Conservation (phyloP, 2,797 vertebrate genomes). For the Tachyglossus aculeatus region DNA sequence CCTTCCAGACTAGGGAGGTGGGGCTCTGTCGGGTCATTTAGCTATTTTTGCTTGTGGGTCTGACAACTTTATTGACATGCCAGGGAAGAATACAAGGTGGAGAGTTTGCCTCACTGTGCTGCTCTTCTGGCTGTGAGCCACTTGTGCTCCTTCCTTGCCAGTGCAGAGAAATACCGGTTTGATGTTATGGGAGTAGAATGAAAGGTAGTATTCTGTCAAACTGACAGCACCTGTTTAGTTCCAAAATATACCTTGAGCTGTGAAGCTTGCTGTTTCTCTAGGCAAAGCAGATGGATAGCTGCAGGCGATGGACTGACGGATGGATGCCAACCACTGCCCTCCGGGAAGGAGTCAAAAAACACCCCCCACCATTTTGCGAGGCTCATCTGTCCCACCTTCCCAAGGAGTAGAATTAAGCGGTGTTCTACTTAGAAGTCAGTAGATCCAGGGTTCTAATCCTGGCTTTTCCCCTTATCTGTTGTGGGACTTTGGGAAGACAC, state of each 20-base stretch:
- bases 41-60: background rate
- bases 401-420: too few relatives aligned
- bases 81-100: background rate
- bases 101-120: too few relatives aligned
- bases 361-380: too few relatives aligned
- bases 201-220: background rate
- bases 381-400: too few relatives aligned
- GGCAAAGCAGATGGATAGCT: background rate
- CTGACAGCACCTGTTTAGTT: background rate
- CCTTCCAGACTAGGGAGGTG: background rate
- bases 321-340: background rate
- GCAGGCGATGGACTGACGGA: background rate
- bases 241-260: background rate
- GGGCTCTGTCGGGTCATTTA: too few relatives aligned
- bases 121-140: background rate
- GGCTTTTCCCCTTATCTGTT: too few relatives aligned
- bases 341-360: background rate
- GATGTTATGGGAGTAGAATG: background rate
- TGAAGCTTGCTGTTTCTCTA: background rate
- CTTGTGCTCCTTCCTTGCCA: background rate
- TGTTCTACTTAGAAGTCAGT: too few relatives aligned
- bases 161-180: background rate
- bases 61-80: background rate
- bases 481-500: too few relatives aligned
- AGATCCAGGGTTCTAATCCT: too few relatives aligned